Conservation (phyloP, 2,888 invertebrate genomes). For the Laspeyria flexula region DNA sequence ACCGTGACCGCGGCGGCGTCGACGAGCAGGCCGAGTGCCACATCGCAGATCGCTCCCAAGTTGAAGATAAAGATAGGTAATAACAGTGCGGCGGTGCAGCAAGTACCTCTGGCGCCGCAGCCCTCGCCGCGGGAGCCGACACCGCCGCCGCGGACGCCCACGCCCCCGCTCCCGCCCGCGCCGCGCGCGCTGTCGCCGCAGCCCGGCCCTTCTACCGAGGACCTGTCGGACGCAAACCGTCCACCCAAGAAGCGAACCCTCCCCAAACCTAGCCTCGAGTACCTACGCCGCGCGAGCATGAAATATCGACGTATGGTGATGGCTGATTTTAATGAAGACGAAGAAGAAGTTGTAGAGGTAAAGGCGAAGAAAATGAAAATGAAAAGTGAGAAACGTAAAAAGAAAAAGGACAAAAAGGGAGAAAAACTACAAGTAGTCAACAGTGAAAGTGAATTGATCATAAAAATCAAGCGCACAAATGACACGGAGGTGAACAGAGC, state of each 20-base stretch:
- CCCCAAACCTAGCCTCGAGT: constrained; percentile 90
- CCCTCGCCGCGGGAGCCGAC: constrained; percentile 7
- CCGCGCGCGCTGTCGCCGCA: constrained; percentile 48
- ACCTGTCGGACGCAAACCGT: constrained; percentile 81
- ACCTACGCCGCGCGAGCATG: constrained; percentile 94
- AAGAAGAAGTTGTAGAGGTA: constrained; percentile 81
- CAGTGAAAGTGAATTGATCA: constrained; percentile 88
- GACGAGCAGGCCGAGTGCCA: constrained; percentile 48
- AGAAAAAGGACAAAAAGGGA: constrained; percentile 84
- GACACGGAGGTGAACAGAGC: constrained; percentile 1
- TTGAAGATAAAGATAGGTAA: constrained; percentile 92
- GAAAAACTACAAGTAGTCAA: constrained; percentile 82
- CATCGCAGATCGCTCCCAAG: constrained; percentile 86
- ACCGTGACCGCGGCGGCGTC: constrained; percentile 43
- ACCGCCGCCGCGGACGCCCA: constrained; percentile 25
- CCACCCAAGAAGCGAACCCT: constrained; percentile 93
- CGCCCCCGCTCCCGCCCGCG: constrained; percentile 36
- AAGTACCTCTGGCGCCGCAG: constrained; percentile 51
- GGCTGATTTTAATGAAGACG: constrained; percentile 91
- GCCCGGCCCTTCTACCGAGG: constrained; percentile 66
- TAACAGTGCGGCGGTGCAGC: constrained; percentile 83
- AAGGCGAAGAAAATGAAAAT: constrained; percentile 79
- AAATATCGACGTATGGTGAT: constrained; percentile 93
- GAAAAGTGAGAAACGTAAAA: constrained; percentile 77
- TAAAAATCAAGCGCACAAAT: constrained; percentile 88